phyloP scores from a whole-genome alignment of 2,888 invertebrate species.

The Tribolium freemani region DNA sequence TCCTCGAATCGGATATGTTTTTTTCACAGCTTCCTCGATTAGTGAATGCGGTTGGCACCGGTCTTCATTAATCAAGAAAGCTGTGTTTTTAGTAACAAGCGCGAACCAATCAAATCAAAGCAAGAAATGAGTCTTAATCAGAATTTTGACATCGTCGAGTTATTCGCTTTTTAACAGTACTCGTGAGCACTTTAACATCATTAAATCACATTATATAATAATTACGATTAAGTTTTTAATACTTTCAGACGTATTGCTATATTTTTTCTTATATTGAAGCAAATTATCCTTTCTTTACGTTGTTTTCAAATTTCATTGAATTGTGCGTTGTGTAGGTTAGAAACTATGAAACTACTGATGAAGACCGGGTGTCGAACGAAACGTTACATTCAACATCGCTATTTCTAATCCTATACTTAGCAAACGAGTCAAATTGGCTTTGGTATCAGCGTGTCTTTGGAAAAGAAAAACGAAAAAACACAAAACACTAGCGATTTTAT shows the following conservation, averaged over 20 bases:
- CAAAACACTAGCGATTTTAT: neutral
- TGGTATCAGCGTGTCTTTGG: conserved; percentile 32
- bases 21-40: neutral
- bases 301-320: conserved; percentile 11
- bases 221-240: conserved; percentile 52
- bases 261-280: conserved; percentile 49
- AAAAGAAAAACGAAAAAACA: conserved; percentile 12
- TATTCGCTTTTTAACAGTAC: conserved; percentile 35
- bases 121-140: neutral
- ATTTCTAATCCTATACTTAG: conserved; percentile 16
- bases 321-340: conserved; percentile 36
- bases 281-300: conserved; percentile 35
- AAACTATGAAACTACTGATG: neutral
- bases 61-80: no score
- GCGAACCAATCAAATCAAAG: conserved; percentile 27
- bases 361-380: neutral
- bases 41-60: no score
- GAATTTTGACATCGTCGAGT: neutral
- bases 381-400: neutral
- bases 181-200: conserved; percentile 53
- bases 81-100: neutral
- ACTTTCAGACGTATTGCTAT: conserved; percentile 56
- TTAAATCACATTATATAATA: conserved; percentile 57
- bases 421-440: conserved; percentile 26
- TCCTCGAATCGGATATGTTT: conserved; percentile 30